Evolutionary conservation across 30 jellyfish, hydroid and myxozoan species (phyloP), one percentile per base, ranked within the genome.

Genomic region (Aurelia aurita): DNA sequence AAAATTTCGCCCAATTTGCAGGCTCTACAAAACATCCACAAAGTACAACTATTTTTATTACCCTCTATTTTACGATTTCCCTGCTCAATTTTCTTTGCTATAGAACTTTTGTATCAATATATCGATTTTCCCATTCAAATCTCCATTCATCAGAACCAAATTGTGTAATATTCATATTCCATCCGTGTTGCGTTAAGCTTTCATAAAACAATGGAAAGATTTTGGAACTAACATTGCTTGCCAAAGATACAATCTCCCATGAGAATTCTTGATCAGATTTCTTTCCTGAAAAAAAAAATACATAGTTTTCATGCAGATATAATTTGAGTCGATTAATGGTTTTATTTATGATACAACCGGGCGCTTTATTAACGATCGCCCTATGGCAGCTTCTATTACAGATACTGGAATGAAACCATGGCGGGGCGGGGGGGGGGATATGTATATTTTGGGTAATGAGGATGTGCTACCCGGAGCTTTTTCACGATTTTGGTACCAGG

Each of bases 61-160:
- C 18, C 0, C 14, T 1, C 1, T 7, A 0, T 39, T 9, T 39
- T 3, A 39, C 9, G 51, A 39, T 9, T 39, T 4, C 67, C 12
- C 28, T 55, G n/a, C 29, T 55, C 12, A 55, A 55, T 11, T 55
- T 55, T 0, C 67, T 14, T 19, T 16, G 43, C 78, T 68, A 69
- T 16, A 80, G 10, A 25, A 49, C 25, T 57, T 81, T 68, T 34
- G 70, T 22, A 55, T 81, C 58, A n/a, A 18, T 25, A 10, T 74
- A 58, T n/a, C 43, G 72, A 21, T 21, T 47, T 16, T 71, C 84
- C 88, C 93, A 85, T 51, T 77, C 91, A 34, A 78, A 60, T 58
- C 98, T 58, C 98, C 98, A 91, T 80, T 91, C 98, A 75, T 91
- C 98, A 11, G 91, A 58, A 10, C 91, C 94, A 68, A 91, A 91